Base-by-base conservation (phyloP, 2,113 vertebrate genomes). In the Puma concolor region DNA sequence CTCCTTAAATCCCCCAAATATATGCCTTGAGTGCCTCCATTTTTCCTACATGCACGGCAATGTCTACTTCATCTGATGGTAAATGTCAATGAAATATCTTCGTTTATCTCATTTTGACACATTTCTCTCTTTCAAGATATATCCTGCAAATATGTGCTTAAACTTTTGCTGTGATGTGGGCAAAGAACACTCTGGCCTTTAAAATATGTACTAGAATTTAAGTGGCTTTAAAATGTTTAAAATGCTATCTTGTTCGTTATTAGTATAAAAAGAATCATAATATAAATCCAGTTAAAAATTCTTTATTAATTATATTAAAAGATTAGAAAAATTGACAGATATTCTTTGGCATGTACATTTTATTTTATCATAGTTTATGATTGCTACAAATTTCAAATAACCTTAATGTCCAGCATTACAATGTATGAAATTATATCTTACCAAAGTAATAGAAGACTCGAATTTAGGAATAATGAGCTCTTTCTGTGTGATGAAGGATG, bases 11-110 rank as follows among this genome's bases (percentile, higher is more conserved):
- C 5, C 44, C 16, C 41, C 74, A 91, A 84, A 66, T 86, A 83
- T 33, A 52, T 17, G 2, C 13, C 19, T 80, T 13, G 2, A 67
- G 9, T 80, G 11, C 38, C 44, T 92, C 19, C 54, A 88, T 64
- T 86, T 95, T 95, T 54, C 77, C 41, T 86, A 21, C 48, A 81
- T 91, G 16, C 36, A 14, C 50, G 77, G 8, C 69, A 71, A 85
- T 54, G 12, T 83, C 38, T 96, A 90, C 48, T 97, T 95, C 87
- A 87, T 88, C 33, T 88, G 92, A 97, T 96, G 84, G 72, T 92
- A 98, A 98, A 97, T 98, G 97, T 97, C 97, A 97, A 14, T 95
- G 91, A 92, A 95, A 97, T 97, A 97, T 97, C 97, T 97, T 94
- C 79, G 25, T 97, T 98, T 97, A 87, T 95, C 94, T 94, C 91